Evolutionary conservation across 2,113 vertebrate species (phyloP), one percentile per base, ranked within the genome.

Genomic region (Diadophis punctatus): DNA sequence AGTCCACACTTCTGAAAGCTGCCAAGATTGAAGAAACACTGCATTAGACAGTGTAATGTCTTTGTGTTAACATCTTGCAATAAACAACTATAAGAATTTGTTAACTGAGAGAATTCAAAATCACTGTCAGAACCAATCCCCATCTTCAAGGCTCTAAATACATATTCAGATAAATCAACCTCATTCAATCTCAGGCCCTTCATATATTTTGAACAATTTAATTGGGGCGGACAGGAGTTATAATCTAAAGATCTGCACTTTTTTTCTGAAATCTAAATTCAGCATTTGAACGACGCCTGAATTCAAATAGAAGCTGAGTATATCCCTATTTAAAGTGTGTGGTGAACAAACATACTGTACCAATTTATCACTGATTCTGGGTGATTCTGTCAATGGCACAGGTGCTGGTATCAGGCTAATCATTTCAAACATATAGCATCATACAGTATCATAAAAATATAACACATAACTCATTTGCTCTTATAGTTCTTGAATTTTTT

Each of bases 331-430:
- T 25, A 90, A 53, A 88, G 0, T 46, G 55, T 1, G 0, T 60
- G 84, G 34, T 88, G 94, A 94, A 68, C 87, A 95, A 90, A 53
- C 10, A 84, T n/a, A 86, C 3, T 74, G 63, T 74, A 74, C 63
- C 55, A 93, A 63, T 23, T 34, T 53, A 1, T 51, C 85, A 92
- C 2, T 25, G 20, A 68, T n/a, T n/a, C n/a, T n/a, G 34, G 56
- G 52, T 1, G 30, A 22, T 53, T 60, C 18, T 86, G 53, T 60
- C 95, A 86, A 93, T 93, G 56, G 56, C 0, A 60, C 86, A 92
- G 60, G n/a, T 68, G 93, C 7, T n/a, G 94, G 93, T 85, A 92
- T 91, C 90, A 94, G 90, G 68, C 87, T 94, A 88, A 80, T 46
- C 87, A 91, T 87, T 39, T 94, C 43, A 85, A 85, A 89, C 56